phyloP scores from a whole-genome alignment of 1,140 invertebrate genomes.

The Pseudobourletiella spinata region DNA sequence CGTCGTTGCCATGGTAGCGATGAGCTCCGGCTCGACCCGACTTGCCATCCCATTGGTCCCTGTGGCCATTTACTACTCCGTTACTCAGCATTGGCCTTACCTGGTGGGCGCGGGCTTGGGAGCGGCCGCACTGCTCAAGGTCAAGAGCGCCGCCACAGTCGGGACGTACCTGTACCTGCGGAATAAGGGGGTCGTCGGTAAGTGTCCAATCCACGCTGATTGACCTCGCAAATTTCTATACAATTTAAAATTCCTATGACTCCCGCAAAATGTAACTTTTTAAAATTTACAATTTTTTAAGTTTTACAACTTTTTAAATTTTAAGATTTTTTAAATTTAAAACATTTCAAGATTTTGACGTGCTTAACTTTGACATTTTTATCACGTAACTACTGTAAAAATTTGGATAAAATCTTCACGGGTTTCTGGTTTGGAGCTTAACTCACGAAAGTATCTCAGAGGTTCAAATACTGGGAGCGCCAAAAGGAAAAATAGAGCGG shows the following conservation, averaged over 20 bases:
- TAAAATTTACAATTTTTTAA: no score
- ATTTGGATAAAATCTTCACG: no score
- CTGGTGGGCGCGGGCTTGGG: background rate
- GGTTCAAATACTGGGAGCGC: background rate
- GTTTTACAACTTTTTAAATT: no score
- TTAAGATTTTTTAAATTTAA: no score
- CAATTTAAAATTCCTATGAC: no score
- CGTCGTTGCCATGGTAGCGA: no score
- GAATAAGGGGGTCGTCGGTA: background rate
- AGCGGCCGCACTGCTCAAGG: background rate
- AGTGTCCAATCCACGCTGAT: background rate
- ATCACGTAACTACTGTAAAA: no score
- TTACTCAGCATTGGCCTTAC: background rate
- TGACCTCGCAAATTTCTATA: background rate
- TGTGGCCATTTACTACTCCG: background rate
- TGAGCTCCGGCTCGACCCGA: no score
- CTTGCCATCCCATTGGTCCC: background rate
- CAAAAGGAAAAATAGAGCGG: background rate
- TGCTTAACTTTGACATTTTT: no score
- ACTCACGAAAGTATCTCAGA: background rate
- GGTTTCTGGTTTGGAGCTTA: no score
- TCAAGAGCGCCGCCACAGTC: constrained; percentile 2
- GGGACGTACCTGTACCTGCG: background rate
- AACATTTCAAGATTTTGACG: no score
- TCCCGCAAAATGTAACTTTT: no score